Evolutionary conservation across 2,113 vertebrate genomes (phyloP), one percentile per base, ranked within the genome.

Genomic region (Semnornis frantzii): DNA sequence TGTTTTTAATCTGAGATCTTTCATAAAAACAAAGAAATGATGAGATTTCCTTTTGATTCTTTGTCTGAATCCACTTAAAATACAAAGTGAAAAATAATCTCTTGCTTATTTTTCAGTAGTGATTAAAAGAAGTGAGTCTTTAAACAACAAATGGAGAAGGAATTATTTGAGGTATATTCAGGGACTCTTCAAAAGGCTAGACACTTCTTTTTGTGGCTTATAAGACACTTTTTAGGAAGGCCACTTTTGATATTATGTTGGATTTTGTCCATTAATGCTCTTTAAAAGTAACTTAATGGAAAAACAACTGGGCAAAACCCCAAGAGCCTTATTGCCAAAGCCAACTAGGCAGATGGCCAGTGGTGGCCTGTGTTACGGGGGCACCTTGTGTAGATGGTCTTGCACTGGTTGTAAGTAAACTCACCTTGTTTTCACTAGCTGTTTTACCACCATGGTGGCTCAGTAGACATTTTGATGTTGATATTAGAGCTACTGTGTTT

Each of bases 1-100:
- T 87, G 54, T 94, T 92, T 93, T 90, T 90, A 83, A 85, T 42
- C 82, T 77, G 92, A 94, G 88, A 91, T 70, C 78, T 90, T 94
- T 92, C 88, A 31, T 68, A 46, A 88, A 91, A 95, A 92, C 80
- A 69, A 80, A 82, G 92, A 72, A 86, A 55, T 62, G 70, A 91
- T 83, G 80, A 86, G 83, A 80, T 84, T 90, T 87, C 78, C 68
- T 93, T 54, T 37, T 75, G 64, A 84, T 82, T 84, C 94, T 91
- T 85, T 85, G 63, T 95, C 70, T 89, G 85, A 93, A 88, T 91
- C 91, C 33, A 71, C 92, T 18, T 77, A 28, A 46, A 87, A 92
- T 59, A 62, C 5, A 65, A 91, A 92, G 73, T 85, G 68, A 34
- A 66, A 85, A 88, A 88, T 66, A n/a, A 69, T 9, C 6, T 76